A percentile compares a stretch with the other conserved stretches of the same genome.
phyloP scores from a whole-genome alignment of 2,888 invertebrate species.

The Tigriopus californicus region DNA sequence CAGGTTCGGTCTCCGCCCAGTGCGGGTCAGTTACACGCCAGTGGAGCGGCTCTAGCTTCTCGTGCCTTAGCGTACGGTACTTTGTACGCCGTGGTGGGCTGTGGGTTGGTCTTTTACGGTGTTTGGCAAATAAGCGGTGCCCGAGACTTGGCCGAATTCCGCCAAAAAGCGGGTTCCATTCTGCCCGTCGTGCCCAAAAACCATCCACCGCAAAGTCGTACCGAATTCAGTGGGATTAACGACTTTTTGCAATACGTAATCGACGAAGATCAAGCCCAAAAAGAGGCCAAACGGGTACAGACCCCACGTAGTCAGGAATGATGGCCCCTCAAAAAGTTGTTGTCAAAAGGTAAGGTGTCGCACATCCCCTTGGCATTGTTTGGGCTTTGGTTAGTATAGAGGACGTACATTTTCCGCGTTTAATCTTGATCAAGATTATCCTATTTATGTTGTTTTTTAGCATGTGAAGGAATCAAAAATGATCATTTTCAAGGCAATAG shows the following conservation, averaged over 20 bases:
- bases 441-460: too few relatives aligned
- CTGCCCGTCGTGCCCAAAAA: slow-evolving; percentile 58
- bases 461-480: too few relatives aligned
- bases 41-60: slow-evolving; percentile 54
- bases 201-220: slow-evolving; percentile 56
- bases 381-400: too few relatives aligned
- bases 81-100: slow-evolving; percentile 65
- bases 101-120: slow-evolving; percentile 47
- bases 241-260: slow-evolving; percentile 59
- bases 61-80: slow-evolving; percentile 75
- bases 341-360: too few relatives aligned
- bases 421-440: too few relatives aligned
- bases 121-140: slow-evolving; percentile 7
- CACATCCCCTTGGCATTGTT: too few relatives aligned
- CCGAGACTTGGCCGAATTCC: slow-evolving; percentile 40
- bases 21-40: slow-evolving; percentile 38
- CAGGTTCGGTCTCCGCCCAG: background rate
- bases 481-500: too few relatives aligned
- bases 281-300: slow-evolving; percentile 18
- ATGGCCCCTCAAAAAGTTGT: too few relatives aligned
- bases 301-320: background rate
- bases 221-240: slow-evolving; percentile 64
- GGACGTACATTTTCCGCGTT: too few relatives aligned
- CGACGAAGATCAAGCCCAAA: slow-evolving; percentile 25
- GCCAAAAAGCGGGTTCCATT: slow-evolving; percentile 51